Base-by-base conservation (phyloP, 2,113 vertebrate species). In the Petaurus breviceps region DNA sequence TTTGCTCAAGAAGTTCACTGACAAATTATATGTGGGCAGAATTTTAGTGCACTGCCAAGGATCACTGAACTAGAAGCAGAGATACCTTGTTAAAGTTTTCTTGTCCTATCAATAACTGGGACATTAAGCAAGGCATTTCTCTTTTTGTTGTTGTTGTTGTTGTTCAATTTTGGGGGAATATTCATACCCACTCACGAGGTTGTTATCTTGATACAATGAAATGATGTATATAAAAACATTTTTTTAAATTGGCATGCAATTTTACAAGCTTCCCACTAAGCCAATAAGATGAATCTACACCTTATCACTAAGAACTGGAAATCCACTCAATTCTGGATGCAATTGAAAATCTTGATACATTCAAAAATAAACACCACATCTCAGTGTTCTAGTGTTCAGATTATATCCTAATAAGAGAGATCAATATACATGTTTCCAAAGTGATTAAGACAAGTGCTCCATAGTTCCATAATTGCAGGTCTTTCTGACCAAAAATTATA, bases 1-100 rank as follows among this genome's bases (percentile, higher is more conserved):
- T 89, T 37, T 77, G 24, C 37, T 93, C 96, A 95, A 94, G n/a
- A 96, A 92, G 37, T 51, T 94, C 89, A 89, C 43, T 50, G 93
- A 23, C 28, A 90, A 22, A 23, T 61, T 90, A 50, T 26, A 4
- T 22, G 84, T 47, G 25, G 16, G 8, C 51, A 90, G 47, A 31
- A 91, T 25, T 6, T 93, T 95, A 94, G 52, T 51, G 9, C 91
- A 93, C 91, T 77, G 46, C 12, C 12, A 93, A 95, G 90, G 28
- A 22, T 51, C 57, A 89, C n/a, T 53, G 24, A 51, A 95, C 90
- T 43, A n/a, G 46, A 50, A 89, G 26, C 49, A 55, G 91, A 25
- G 61, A 92, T 91, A 77, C 9, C 51, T 90, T 14, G 51, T 23
- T 11, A 16, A 23, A 50, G 0, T 16, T 61, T 90, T 28, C 3